Base-by-base conservation (phyloP, 2,888 invertebrate genomes). In the Bembecia ichneumoniformis region DNA sequence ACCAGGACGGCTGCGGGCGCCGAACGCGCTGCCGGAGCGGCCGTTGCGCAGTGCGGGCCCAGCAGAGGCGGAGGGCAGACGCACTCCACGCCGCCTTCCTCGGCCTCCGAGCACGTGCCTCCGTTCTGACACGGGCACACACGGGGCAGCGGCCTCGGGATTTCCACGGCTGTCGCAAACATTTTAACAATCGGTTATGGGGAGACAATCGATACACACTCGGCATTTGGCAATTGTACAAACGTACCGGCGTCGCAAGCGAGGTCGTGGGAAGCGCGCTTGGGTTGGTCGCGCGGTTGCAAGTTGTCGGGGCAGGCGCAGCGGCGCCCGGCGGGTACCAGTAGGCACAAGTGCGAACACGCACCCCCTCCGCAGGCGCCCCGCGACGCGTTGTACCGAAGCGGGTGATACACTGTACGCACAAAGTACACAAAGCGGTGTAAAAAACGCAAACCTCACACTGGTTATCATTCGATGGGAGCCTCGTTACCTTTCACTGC, bases 321-420 rank as follows among this genome's bases (percentile, higher is more conserved):
- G 52, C 94, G 91, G 61, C 93, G 91, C 0, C 97, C 97, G 44
- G 91, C 92, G 0, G 98, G 98, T 55, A 97, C 93, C 10, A 95
- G 87, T 45, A 99, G 90, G 78, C 99, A 99, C 55, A 99, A 88
- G 87, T 99, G 99, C 47, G 96, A 94, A 82, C 99, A 99, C 15
- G 90, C 89, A 48, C 91, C 90, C 51, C 77, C 75, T 52, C 89
- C 89, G 77, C 96, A 96, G 20, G 91, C 91, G n/a, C 28, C 16
- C 46, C 55, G 60, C 40, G 73, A 93, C 91, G 5, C 78, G 79
- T 97, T 96, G 88, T 97, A 97, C 56, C 95, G 91, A 61, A 91
- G 87, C 54, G 90, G 90, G 77, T 97, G 96, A 77, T 94, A 95
- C 53, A 96, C 92, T 92, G 78, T 3, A 15, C 11, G 17, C 5